Base-by-base conservation (phyloP, 2,797 vertebrate species). In the Tachyglossus aculeatus region DNA sequence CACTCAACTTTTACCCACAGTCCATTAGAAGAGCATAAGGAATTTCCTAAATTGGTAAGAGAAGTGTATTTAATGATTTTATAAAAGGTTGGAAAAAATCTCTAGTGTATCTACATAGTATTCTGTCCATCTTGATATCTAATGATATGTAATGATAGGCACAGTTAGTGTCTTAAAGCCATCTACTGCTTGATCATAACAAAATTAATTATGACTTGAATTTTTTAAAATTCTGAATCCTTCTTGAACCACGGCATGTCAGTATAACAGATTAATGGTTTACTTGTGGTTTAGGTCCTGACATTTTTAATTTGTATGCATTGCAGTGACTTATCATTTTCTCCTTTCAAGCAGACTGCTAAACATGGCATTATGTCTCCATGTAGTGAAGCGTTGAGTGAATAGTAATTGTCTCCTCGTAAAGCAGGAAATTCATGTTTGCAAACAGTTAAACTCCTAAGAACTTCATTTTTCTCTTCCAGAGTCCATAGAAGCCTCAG, bases 161-260 rank as follows among this genome's bases (percentile, higher is more conserved):
- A 51, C 54, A 38, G 7, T n/a, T 39, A 6, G 39, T 38, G 1
- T 12, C 21, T n/a, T 57, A 39, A 54, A 40, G 19, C 59, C 44
- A 3, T 22, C n/a, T 33, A 24, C 19, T 1, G 2, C 29, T 65
- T 58, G 19, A 33, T 40, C 13, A 2, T 34, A 1, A 5, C 22
- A 25, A 33, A 53, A 34, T 44, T 44, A 21, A 3, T 54, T 16
- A 34, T 58, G 62, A 33, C 25, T 24, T 37, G 34, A 38, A 29
- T 31, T 65, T 64, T 73, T 58, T 45, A 50, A 59, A 40, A 34
- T 62, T 72, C 59, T 27, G 31, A 32, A 9, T 13, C 19, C 16
- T 68, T 27, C 36, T 77, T 66, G 75, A 47, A 54, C 71, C 73
- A 71, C 48, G 39, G 59, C 44, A 36, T 33, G 29, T 25, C 64